A percentile compares a stretch with the other conserved stretches of the same genome.
Evolutionary conservation across 1,140 invertebrate genomes (phyloP).

Genomic region (Heliconius hermathena): DNA sequence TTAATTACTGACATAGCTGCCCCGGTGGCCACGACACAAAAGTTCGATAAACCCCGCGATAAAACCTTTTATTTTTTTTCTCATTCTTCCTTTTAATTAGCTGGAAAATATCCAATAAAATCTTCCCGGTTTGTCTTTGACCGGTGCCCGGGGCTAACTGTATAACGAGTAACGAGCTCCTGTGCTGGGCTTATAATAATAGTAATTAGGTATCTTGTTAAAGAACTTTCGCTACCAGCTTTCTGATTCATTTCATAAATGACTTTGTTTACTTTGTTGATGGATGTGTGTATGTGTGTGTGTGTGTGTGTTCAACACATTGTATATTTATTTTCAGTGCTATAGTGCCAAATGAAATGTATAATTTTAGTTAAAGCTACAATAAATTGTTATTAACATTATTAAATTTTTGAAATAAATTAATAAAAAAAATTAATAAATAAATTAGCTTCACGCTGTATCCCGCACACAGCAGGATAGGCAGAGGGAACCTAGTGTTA

Average conservation of each 20-base stretch:
- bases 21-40: constrained; percentile 74
- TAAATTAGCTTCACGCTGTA: too few species aligned
- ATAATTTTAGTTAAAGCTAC: too few species aligned
- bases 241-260: constrained; percentile 3
- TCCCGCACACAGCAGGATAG: too few species aligned
- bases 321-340: background rate
- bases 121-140: constrained; percentile 67
- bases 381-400: too few species aligned
- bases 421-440: too few species aligned
- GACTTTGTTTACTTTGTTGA: background rate
- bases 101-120: constrained; percentile 81
- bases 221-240: constrained; percentile 9
- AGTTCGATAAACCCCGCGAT: constrained; percentile 73
- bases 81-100: constrained; percentile 80
- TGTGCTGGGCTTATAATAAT: constrained; percentile 55
- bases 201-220: constrained; percentile 42
- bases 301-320: background rate
- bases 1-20: constrained; percentile 74
- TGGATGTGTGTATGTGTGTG: background rate
- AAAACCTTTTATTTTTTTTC: constrained; percentile 73
- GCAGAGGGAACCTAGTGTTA: too few species aligned
- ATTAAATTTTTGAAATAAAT: too few species aligned
- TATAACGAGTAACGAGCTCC: constrained; percentile 54
- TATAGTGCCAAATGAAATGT: too few species aligned
- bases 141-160: constrained; percentile 49